phyloP scores from a whole-genome alignment of 2,888 invertebrate genomes.

The Pterostichus niger region DNA sequence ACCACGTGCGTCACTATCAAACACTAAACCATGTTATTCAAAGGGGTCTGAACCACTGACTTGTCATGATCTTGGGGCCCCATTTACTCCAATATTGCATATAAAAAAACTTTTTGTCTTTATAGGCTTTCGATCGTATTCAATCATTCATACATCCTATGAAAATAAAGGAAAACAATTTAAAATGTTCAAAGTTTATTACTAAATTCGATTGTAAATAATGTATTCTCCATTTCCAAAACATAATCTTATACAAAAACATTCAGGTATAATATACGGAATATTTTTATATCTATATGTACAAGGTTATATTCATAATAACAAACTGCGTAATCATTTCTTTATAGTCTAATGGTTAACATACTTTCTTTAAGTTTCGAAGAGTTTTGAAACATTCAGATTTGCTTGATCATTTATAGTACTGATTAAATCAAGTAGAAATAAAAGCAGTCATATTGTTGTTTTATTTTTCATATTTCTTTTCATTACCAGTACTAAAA shows the following conservation, averaged over 20 bases:
- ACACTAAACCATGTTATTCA: background rate
- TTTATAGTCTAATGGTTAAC: constrained; percentile 39
- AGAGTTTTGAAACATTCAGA: background rate
- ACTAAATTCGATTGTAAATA: constrained; percentile 4
- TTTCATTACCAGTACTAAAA: no score
- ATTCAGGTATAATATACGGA: constrained; percentile 14
- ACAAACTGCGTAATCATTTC: constrained; percentile 54
- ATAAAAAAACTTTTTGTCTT: no score
- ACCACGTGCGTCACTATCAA: background rate
- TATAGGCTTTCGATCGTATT: no score
- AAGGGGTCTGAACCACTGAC: no score
- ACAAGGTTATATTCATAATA: constrained; percentile 51
- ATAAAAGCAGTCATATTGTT: no score
- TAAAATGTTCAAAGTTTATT: background rate
- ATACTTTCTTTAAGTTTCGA: constrained; percentile 12
- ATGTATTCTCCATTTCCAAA: background rate
- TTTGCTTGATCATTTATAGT: no score
- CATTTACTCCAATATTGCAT: no score
- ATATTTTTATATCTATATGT: constrained; percentile 35
- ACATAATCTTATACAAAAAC: constrained; percentile 20
- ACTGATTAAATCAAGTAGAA: no score
- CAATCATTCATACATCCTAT: no score
- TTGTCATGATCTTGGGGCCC: no score
- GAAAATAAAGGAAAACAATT: no score
- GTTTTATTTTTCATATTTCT: no score